Evolutionary conservation across 1,140 invertebrate genomes (phyloP), one percentile per base, ranked within the genome.

Genomic region (Calycopis cecrops): DNA sequence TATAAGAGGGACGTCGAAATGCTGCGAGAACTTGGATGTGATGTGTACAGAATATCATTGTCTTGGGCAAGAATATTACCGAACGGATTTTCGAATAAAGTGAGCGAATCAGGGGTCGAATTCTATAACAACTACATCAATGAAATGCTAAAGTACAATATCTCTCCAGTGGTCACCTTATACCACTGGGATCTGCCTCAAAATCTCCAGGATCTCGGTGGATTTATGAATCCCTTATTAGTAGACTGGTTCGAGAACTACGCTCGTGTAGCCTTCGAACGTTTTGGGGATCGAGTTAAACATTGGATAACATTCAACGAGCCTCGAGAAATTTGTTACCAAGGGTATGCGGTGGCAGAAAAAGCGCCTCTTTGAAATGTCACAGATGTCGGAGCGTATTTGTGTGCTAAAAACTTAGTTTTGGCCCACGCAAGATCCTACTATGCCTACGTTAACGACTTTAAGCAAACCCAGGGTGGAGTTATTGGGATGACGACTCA

Each of bases 31-130:
- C 49, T 77, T 0, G 74, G 77, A 1, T 57, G 76, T 1, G 69
- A 85, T 48, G 68, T 66, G 55, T 91, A 91, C 63, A 83, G 91
- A 2, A 91, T 92, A 69, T 92, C 91, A 0, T 73, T 92, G 50
- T 89, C 91, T 10, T 92, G 92, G 92, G 60, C 90, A 0, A 76
- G 91, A 57, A 79, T 92, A n/a, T 58, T 91, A 1, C 90, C 90
- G 4, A 73, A 76, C 48, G 91, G 91, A 35, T 82, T 75, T 16
- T 28, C 76, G 0, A 80, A 89, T 50, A 35, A 80, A 14, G 69
- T 91, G 4, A 91, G 89, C 62, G 64, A 83, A 62, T 68, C 61
- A 9, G 89, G 88, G 7, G 35, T 90, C 1, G 57, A 82, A 28
- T 92, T 91, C 61, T 92, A 92, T 70, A 88, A 89, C 53, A 84